phyloP scores from a whole-genome alignment of 1,140 invertebrate species.

The Panonychus citri region DNA sequence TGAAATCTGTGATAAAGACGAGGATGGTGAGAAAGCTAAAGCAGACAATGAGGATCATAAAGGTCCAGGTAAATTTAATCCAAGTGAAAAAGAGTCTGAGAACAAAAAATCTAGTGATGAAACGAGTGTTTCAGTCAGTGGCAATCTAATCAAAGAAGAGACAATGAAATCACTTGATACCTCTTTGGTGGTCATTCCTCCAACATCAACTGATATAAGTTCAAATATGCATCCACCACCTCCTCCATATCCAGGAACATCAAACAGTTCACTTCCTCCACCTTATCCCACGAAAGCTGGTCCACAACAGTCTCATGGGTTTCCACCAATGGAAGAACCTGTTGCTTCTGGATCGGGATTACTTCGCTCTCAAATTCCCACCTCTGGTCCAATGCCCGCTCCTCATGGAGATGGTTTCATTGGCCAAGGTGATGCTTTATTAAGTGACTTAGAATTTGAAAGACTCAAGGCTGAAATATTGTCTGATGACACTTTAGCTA shows the following conservation, averaged over 20 bases:
- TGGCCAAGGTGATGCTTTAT: constrained; percentile 21
- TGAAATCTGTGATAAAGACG: constrained; percentile 19
- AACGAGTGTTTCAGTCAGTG: too few relatives aligned
- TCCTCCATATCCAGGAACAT: background rate
- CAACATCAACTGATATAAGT: background rate
- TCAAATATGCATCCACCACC: background rate
- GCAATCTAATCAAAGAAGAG: too few relatives aligned
- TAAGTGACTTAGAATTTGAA: constrained; percentile 48
- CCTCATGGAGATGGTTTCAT: background rate
- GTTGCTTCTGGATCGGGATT: too few relatives aligned
- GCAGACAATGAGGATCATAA: background rate
- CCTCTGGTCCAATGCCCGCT: too few relatives aligned
- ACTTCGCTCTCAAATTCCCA: too few relatives aligned
- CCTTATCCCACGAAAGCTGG: too few relatives aligned
- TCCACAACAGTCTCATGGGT: too few relatives aligned
- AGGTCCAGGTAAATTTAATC: background rate
- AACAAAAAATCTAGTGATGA: too few relatives aligned
- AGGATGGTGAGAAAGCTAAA: constrained; percentile 14
- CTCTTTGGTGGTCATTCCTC: too few relatives aligned
- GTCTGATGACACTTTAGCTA: background rate
- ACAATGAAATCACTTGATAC: too few relatives aligned
- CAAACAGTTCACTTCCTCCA: too few relatives aligned
- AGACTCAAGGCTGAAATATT: constrained; percentile 34
- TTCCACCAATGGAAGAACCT: too few relatives aligned
- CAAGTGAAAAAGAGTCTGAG: background rate